phyloP scores from a whole-genome alignment of 2,888 invertebrate species.

The Suillia variegata region DNA sequence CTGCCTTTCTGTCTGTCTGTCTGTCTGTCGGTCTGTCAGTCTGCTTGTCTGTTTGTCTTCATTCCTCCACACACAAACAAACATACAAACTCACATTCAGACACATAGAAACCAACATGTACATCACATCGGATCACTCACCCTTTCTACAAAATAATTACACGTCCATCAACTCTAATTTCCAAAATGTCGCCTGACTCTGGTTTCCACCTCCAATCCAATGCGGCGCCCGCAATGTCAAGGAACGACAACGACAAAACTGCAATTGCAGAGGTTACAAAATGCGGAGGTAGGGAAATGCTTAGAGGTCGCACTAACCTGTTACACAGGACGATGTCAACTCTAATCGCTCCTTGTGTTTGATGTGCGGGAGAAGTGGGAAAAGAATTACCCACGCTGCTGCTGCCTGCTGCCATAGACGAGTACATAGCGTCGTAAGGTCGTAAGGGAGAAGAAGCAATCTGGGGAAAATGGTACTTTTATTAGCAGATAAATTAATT shows the following conservation, averaged over 20 bases:
- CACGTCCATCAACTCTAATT: slow-evolving; percentile 22
- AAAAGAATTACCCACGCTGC: no score
- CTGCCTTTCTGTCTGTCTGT: not conserved
- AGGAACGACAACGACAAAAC: no score
- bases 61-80: not conserved
- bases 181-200: slow-evolving; percentile 16
- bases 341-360: no score
- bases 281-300: no score
- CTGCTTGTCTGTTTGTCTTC: not conserved
- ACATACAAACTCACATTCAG: slow-evolving; percentile 4
- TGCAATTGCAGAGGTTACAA: not conserved
- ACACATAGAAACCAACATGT: slow-evolving; percentile 8
- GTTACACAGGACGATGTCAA: no score
- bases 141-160: slow-evolving; percentile 17
- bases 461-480: not conserved
- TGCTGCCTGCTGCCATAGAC: not conserved
- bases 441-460: not conserved
- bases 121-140: no score
- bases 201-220: not conserved
- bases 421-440: not conserved
- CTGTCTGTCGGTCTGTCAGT: not conserved
- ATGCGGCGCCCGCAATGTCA: no score
- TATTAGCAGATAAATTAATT: not conserved
- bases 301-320: not conserved
- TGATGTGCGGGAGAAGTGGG: no score